Conservation (phyloP, 2,888 invertebrate genomes). For the Drosophila gaucha region DNA sequence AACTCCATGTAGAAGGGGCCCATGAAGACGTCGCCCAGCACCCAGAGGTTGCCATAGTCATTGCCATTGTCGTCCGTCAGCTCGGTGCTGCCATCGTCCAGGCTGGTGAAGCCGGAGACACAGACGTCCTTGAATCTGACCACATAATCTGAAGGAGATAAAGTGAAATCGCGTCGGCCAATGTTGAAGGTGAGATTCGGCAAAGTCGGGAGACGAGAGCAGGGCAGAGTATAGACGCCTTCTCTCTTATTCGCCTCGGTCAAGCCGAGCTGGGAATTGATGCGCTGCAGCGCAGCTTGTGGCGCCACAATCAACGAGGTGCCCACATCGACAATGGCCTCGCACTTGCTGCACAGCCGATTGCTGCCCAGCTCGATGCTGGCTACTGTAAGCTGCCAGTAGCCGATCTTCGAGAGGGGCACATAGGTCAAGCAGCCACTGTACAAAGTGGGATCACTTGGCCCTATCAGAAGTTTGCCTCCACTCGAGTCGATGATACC, state of each 20-base stretch:
- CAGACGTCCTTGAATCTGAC: conserved; percentile 88
- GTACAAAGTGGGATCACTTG: conserved; percentile 95
- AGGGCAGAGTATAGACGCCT: conserved; percentile 93
- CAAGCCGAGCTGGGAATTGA: conserved; percentile 43
- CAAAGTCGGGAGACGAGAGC: conserved; percentile 89
- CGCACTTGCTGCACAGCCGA: conserved; percentile 89
- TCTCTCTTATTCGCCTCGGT: conserved; percentile 63
- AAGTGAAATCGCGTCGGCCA: conserved; percentile 89
- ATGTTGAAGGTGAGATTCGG: conserved; percentile 91
- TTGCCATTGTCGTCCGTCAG: conserved; percentile 17
- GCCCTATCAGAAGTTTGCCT: conserved; percentile 95
- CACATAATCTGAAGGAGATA: conserved; percentile 93
- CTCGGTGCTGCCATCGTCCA: conserved; percentile 86
- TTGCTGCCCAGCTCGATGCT: conserved; percentile 85
- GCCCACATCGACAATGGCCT: conserved; percentile 97
- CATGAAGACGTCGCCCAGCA: conserved; percentile 97
- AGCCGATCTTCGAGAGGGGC: conserved; percentile 92
- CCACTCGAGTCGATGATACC: conserved; percentile 87
- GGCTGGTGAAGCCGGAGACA: conserved; percentile 94
- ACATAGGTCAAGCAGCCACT: conserved; percentile 88
- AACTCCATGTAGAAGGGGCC: conserved; percentile 97
- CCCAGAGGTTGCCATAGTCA: conserved; percentile 89
- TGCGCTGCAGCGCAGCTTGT: conserved; percentile 13
- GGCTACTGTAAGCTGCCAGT: conserved; percentile 97
- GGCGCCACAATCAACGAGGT: conserved; percentile 95